Evolutionary conservation across 37 sponge, comb jelly and placozoan species (phyloP), one percentile per base, ranked within the genome.

Genomic region (Chondrilla cf. caribensis): DNA sequence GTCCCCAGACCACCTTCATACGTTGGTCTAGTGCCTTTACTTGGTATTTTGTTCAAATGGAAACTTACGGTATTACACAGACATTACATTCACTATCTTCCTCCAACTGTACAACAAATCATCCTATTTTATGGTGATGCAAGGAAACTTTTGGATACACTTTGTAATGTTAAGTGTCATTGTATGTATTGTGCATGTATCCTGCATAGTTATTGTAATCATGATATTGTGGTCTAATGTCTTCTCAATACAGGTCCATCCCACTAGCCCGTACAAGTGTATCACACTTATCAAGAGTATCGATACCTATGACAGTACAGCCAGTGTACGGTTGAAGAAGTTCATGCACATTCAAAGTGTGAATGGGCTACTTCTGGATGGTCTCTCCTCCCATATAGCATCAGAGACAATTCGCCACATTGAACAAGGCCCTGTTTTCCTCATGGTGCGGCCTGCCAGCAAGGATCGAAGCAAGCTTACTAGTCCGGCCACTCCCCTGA

Each of bases 321-420:
- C 29, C 25, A 7, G 6, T 28, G 40, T 78, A 41, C 25, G 22
- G 60, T 47, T 91, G 40, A 81, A 82, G 26, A 81, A 68, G 36
- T 91, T 84, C 81, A 87, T 85, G 8, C 92, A 91, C 79, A 87
- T 91, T 36, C 92, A 91, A 58, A 80, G 81, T 42, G 60, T 87
- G 26, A 91, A 91, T 38, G 92, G 92, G 9, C 39, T 85, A 36
- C 59, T 91, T 18, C 79, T 91, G 39, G 92, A 91, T 58, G 92
- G 85, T 2, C 62, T 87, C 22, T 21, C 36, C 62, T 84, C 84
- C 25, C 64, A 78, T 19, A 35, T 37, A 2, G 88, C 81, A 31
- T 84, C 92, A 3, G 41, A 78, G 5, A 60, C 70, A 32, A 79
- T 91, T 28, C 81, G 25, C 19, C 11, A 40, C 44, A 39, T 73